phyloP scores from a whole-genome alignment of 2,888 invertebrate species.

The Caenorhabditis uteleia region DNA sequence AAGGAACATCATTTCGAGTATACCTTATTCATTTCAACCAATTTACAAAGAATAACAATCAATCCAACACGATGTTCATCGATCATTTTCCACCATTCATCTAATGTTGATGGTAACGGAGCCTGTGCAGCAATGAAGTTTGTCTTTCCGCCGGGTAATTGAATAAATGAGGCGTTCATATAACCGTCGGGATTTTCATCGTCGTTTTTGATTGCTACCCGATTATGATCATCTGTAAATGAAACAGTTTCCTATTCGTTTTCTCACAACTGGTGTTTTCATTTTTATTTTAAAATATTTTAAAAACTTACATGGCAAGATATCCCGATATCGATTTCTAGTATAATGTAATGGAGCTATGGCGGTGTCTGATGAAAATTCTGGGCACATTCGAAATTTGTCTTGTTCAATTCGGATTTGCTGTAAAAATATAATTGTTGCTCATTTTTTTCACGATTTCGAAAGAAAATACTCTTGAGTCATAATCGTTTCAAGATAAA shows the following conservation, averaged over 20 bases:
- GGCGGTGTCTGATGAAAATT: slow-evolving; percentile 31
- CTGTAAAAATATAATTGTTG: slow-evolving; percentile 32
- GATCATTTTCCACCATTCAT: slow-evolving; percentile 66
- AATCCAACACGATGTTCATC: slow-evolving; percentile 51
- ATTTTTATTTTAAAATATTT: neutral
- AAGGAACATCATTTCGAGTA: neutral
- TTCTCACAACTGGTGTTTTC: neutral
- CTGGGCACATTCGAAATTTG: slow-evolving; percentile 27
- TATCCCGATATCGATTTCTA: slow-evolving; percentile 64
- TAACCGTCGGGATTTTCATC: slow-evolving; percentile 55
- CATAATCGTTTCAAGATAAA: neutral
- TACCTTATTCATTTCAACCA: slow-evolving; percentile 56
- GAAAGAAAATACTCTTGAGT: slow-evolving; percentile 1
- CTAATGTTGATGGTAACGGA: slow-evolving; percentile 55
- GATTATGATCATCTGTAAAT: slow-evolving; percentile 58
- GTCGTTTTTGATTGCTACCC: slow-evolving; percentile 43
- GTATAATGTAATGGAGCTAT: slow-evolving; percentile 37
- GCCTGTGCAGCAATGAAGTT: slow-evolving; percentile 65
- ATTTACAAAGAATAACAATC: slow-evolving; percentile 62
- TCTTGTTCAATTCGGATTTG: slow-evolving; percentile 55
- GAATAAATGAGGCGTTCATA: slow-evolving; percentile 60
- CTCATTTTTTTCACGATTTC: neutral
- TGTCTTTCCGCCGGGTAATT: slow-evolving; percentile 40
- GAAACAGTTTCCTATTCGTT: neutral
- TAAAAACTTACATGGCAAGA: slow-evolving; percentile 57